Conservation (phyloP, 2,797 vertebrate species). For the Falco novaeseelandiae region DNA sequence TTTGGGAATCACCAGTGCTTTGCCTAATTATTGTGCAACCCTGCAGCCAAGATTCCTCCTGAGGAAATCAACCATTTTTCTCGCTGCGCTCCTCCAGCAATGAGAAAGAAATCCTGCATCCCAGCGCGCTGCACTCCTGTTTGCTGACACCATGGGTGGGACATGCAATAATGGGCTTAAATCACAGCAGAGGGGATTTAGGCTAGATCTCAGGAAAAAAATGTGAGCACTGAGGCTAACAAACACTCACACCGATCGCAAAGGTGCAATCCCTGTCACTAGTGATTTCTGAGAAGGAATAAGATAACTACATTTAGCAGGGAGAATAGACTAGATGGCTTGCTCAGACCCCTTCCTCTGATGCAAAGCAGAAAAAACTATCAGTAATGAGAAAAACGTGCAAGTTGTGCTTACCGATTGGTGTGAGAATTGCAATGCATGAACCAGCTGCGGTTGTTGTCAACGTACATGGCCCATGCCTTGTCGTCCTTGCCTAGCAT, state of each 20-base stretch:
- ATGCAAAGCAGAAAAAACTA: rapidly evolving
- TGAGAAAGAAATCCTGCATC: neutral
- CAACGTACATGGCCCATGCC: constrained; percentile 96
- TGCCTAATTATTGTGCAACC: neutral
- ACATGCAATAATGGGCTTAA: neutral
- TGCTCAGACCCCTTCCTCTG: neutral
- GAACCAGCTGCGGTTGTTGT: constrained; percentile 93
- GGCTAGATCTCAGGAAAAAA: neutral
- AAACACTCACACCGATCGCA: neutral
- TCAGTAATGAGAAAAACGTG: neutral
- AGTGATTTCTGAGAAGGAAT: neutral
- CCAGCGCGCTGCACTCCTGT: rapidly evolving
- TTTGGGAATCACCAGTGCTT: neutral
- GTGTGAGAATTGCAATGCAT: constrained; percentile 93
- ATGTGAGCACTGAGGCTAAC: neutral
- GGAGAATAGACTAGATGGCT: neutral
- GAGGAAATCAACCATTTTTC: neutral
- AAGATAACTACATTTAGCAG: neutral
- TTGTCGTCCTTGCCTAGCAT: constrained; percentile 94
- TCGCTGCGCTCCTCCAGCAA: neutral
- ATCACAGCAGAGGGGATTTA: neutral
- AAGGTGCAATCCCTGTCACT: neutral
- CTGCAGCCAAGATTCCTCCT: neutral
- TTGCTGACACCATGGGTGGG: neutral
- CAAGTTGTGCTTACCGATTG: constrained; percentile 77